Evolutionary conservation across 2,888 invertebrate species (phyloP).

Genomic region (Conus canariensis): DNA sequence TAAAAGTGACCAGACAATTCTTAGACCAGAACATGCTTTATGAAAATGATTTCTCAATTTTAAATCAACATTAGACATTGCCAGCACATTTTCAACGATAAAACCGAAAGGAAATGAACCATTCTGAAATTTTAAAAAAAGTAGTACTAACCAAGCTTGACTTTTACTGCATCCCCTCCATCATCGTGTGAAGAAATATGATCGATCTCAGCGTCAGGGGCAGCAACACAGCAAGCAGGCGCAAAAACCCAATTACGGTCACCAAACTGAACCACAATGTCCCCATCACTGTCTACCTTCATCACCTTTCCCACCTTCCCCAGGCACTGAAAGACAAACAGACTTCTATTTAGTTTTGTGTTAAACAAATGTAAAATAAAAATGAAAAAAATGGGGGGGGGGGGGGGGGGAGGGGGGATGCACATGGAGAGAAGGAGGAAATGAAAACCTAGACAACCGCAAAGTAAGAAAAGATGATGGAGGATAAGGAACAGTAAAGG

Average conservation of each 20-base stretch:
- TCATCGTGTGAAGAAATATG: not conserved
- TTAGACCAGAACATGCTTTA: too few relatives aligned
- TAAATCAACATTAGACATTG: not conserved
- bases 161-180: not conserved
- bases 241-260: constrained; percentile 90
- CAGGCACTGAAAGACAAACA: constrained; percentile 81
- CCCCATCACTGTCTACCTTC: constrained; percentile 90
- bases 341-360: too few relatives aligned
- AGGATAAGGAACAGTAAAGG: not conserved
- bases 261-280: constrained; percentile 87
- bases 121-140: too few relatives aligned
- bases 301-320: constrained; percentile 87
- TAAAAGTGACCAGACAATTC: too few relatives aligned
- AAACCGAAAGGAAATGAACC: not conserved
- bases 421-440: too few relatives aligned
- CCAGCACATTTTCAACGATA: not conserved
- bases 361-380: too few relatives aligned
- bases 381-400: too few relatives aligned
- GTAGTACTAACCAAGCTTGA: not conserved
- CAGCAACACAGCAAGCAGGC: constrained; percentile 84
- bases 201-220: constrained; percentile 33
- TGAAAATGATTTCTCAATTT: too few relatives aligned
- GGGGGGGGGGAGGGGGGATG: too few relatives aligned
- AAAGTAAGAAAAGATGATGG: too few relatives aligned
- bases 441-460: not conserved